Evolutionary conservation across 2,888 invertebrate species (phyloP), one percentile per base, ranked within the genome.

Genomic region (Hirtodrosophila trivittata): DNA sequence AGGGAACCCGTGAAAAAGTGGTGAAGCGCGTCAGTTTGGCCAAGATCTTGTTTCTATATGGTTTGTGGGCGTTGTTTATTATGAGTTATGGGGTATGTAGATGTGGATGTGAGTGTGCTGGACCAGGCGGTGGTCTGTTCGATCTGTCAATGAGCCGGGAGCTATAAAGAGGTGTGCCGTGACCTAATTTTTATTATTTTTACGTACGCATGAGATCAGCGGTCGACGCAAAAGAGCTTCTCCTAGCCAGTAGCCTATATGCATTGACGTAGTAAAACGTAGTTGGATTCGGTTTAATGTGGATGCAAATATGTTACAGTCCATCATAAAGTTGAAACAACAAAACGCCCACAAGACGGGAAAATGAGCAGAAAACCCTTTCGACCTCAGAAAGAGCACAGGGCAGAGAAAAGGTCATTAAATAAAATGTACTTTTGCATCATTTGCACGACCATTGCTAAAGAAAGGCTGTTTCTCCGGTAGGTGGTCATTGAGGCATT

Each of bases 121-220:
- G 52, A 58, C 28, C 46, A 42, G 43, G 21, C 38, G 51, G 52
- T 64, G 57, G 58, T 59, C 52, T 55, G 52, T 49, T 39, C 33
- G 57, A 62, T 66, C 62, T 66, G 71, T 62, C 58, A 54, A 58
- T 60, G 56, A 50, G 76, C 71, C 58, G 58, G 62, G 46, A 64
- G 77, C 77, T 63, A 77, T 68, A 81, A 65, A 75, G 72, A 72
- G 81, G 81, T 70, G 81, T 83, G 81, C 84, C 84, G 67, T 83
- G 84, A 80, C 81, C 81, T 63, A 77, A 80, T 82, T 78, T 62
- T 35, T 8, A 1, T 14, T 55, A 33, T 77, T 69, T 78, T 77
- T 75, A 77, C 69, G 62, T 68, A 72, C 58, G 55, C 69, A 81
- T 81, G 77, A 77, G 59, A 68, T 77, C 81, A 77, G 75, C 77